Percentiles rank a stretch among this genome's conserved stretches.
Conservation (phyloP, 2,113 vertebrate genomes). For the Cacatua alba region DNA sequence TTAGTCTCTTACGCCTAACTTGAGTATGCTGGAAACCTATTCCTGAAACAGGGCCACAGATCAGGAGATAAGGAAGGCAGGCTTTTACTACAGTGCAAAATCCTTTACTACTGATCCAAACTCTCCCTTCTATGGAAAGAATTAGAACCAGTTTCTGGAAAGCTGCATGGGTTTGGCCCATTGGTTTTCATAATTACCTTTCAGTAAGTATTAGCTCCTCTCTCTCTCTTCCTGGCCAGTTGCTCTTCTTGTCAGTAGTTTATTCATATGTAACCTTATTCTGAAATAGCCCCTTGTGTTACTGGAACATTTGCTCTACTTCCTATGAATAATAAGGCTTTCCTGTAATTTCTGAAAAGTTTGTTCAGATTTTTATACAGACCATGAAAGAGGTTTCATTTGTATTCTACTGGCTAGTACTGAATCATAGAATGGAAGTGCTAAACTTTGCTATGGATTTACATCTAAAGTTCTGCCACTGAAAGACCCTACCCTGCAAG, state of each 20-base stretch:
- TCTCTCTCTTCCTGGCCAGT: background rate
- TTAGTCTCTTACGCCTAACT: background rate
- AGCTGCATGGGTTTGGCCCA: background rate
- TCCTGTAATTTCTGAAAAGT: background rate
- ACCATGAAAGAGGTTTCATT: background rate
- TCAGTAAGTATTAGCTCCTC: background rate
- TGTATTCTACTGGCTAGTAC: background rate
- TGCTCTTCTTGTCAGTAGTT: background rate
- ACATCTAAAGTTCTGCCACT: background rate
- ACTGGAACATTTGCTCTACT: background rate
- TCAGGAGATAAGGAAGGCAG: background rate
- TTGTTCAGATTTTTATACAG: background rate
- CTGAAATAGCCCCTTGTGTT: background rate
- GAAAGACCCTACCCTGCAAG: background rate
- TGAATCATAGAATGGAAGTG: background rate
- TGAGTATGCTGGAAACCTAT: background rate
- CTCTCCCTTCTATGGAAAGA: background rate
- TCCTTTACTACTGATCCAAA: background rate
- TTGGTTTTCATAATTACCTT: background rate
- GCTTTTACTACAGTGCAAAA: background rate
- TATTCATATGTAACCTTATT: background rate
- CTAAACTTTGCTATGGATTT: background rate
- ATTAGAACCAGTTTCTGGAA: background rate
- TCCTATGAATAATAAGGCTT: background rate
- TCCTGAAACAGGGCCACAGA: background rate